Evolutionary conservation across 2,797 vertebrate species (phyloP).

Genomic region (Loris lydekkerianus): DNA sequence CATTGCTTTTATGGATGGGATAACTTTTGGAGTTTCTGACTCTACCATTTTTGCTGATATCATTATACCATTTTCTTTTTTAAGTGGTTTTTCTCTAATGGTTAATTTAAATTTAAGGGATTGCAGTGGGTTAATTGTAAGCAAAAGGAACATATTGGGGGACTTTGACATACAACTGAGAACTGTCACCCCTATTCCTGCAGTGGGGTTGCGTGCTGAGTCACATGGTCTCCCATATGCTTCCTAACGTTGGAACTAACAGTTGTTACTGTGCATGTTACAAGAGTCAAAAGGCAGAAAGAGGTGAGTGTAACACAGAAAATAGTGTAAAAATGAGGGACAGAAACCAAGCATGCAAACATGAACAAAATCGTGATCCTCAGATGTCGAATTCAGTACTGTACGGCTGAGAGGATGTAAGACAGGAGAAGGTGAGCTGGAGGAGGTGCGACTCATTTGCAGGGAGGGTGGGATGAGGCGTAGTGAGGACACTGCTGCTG

Average conservation of each 20-base stretch:
- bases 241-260: slow-evolving; percentile 31
- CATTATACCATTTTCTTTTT: slow-evolving; percentile 18
- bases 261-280: neutral
- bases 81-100: neutral
- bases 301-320: neutral
- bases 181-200: neutral
- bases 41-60: slow-evolving; percentile 20
- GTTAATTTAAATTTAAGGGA: slow-evolving; percentile 16
- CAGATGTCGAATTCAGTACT: neutral
- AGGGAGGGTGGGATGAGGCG: neutral
- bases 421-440: neutral
- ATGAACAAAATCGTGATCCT: neutral
- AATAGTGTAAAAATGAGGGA: neutral
- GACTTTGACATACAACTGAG: neutral
- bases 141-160: neutral
- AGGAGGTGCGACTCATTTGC: neutral
- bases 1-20: neutral
- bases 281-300: neutral
- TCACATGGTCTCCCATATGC: neutral
- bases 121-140: neutral
- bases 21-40: neutral
- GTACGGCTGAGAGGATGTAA: neutral
- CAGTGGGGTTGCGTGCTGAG: neutral
- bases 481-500: neutral
- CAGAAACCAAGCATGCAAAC: neutral